Base-by-base conservation (phyloP, 2,888 invertebrate genomes). In the Chloroclystis v-ata region DNA sequence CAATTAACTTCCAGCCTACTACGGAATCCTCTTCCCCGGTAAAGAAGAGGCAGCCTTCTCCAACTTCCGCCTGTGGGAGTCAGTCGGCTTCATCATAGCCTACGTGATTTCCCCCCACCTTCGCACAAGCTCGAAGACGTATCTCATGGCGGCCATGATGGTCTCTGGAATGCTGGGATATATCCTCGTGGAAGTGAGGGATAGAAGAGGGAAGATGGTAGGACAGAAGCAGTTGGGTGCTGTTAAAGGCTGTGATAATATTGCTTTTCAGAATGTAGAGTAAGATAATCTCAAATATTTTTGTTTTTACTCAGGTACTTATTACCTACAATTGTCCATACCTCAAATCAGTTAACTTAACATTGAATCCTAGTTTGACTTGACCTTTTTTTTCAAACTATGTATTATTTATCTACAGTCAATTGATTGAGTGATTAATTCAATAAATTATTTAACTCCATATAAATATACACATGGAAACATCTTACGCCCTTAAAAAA, bases 31-130 rank as follows among this genome's bases (percentile, higher is more conserved):
- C n/a, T 92, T 92, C 66, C 89, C 89, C 0, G 83, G 87, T 0
- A 75, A 89, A 55, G 89, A 92, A 62, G 92, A 92, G 62, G 91
- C 92, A 0, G 92, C 92, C 0, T 93, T 91, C 78, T 89, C 92
- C 29, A 92, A 92, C 79, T 92, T 92, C 79, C 79, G 92, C 0
- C 83, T 93, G 1, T 93, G 92, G 92, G 92, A 92, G 66, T 91
- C 91, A 0, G 71, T 90, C 0, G 93, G 92, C 2, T 91, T 91
- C 71, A 90, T 92, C 52, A 80, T 91, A 7, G 90, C 92, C 1
- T 92, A 91, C 66, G 72, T 89, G 25, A 82, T 90, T 53, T 90
- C 90, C 1, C 84, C 89, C 2, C 79, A 81, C 57, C 59, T 91
- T 1, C 78, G 89, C 39, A 89, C 89, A 10, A 72, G 79, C 42